Base-by-base conservation (phyloP, 2,888 invertebrate species). In the Synergus itoensis region DNA sequence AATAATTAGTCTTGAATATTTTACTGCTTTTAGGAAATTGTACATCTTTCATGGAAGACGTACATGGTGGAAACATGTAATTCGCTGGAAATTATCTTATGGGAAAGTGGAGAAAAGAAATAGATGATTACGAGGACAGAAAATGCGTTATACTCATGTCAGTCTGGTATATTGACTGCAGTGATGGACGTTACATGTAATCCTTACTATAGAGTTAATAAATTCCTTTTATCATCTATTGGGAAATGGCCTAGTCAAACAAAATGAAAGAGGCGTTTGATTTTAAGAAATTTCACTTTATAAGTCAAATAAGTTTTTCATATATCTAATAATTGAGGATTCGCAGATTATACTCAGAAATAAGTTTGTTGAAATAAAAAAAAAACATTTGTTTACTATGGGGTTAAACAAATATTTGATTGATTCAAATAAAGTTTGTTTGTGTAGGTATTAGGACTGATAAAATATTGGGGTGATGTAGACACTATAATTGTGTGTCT, bases 161-260 rank as follows among this genome's bases (percentile, higher is more conserved):
- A 28, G 62, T 28, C 21, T 3, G 14, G 12, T 5, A 4, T 5
- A 4, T 12, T 73, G 36, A 53, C 53, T 36, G 16, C 16, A 16
- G n/a, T 36, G n/a, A 73, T 73, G 73, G 36, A 73, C n/a, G 36
- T 53, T 57, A 28, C n/a, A n/a, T 36, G 4, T 36, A 53, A 11
- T 28, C 36, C 48, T 28, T 53, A 21, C 36, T 53, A 36, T 36
- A 53, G 5, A 12, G 0, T 73, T 8, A 36, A 53, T n/a, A 53
- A 53, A 73, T 48, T 11, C 28, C 16, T 40, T 5, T 11, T 73
- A 7, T 53, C 36, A 4, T 9, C 8, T n/a, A n/a, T 53, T 40
- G 73, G 73, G 11, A 53, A 53, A 9, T 73, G 73, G 73, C 73
- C 73, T 4, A 53, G 36, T 36, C 73, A 73, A 53, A 53, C 11